A percentile compares a stretch with the other conserved stretches of the same genome.
These are phyloP conservation scores for Macrocentrus cingulum DNA, from an alignment of 1,140 invertebrate genomes.

Conservation along the genomic window DNA sequence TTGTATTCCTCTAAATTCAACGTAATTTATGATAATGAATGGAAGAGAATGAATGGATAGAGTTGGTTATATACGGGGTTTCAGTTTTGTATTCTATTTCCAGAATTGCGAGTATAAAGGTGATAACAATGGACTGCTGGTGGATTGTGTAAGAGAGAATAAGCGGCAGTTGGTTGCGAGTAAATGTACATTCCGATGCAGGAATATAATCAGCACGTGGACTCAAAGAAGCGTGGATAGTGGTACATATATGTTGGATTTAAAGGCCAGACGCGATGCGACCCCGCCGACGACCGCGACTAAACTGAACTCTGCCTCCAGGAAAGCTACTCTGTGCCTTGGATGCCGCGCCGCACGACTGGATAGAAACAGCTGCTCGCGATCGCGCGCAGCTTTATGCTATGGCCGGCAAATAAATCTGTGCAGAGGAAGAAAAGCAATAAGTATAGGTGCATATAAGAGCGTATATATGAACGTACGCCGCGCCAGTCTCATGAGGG, in stretches of 20 bases:
- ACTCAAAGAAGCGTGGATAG: background rate
- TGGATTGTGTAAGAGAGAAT: no score
- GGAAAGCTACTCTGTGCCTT: no score
- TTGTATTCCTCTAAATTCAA: no score
- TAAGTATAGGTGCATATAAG: background rate
- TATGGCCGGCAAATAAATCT: conserved; percentile 16
- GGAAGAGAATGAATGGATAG: no score
- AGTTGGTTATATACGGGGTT: no score
- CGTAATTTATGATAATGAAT: no score
- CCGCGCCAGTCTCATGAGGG: background rate
- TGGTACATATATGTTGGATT: background rate
- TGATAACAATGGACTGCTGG: no score
- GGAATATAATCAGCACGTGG: no score
- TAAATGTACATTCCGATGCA: no score
- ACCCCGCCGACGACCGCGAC: conserved; percentile 43
- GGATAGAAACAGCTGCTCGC: conserved; percentile 43
- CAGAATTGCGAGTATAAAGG: no score
- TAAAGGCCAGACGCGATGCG: conserved; percentile 24
- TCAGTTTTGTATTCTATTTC: no score
- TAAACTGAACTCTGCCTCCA: conserved; percentile 39
- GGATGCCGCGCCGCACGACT: background rate
- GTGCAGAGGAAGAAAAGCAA: background rate
- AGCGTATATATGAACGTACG: background rate
- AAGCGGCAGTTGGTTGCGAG: no score
- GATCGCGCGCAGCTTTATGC: background rate